Base-by-base conservation (phyloP, 1,140 invertebrate species). In the Agrypnia vestita region DNA sequence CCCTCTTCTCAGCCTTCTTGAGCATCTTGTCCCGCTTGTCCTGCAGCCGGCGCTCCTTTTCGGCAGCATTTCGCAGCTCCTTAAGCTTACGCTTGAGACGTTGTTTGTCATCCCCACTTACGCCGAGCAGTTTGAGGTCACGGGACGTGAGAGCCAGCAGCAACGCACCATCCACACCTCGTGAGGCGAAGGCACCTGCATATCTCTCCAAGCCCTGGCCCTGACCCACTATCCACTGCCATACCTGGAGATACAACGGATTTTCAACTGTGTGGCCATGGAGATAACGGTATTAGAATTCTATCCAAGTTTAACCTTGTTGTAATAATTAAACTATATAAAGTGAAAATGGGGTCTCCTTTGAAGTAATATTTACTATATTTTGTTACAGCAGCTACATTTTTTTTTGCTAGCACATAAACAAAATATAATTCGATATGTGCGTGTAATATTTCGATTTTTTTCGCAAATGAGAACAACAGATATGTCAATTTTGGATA, bases 41-140 rank as follows among this genome's bases (percentile, higher is more conserved):
- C 84, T 89, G 87, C 80, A 93, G 91, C 84, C 94, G 92, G 67
- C 93, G 91, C 85, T 96, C 95, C 83, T 96, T 96, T 80, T 97
- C 96, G 71, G 93, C 93, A 76, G 93, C 93, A 17, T 91, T 87
- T 84, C 94, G 93, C 49, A 97, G 90, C 84, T 97, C 96, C 89
- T 97, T 97, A 56, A 98, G 91, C 85, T 96, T 96, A 56, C 96
- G 93, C 87, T 98, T 98, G 80, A 98, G 90, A 77, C 94, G 91
- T 76, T 92, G 91, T 82, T 97, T 96, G 86, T 97, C 95, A 56
- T 96, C 95, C 7, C 93, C 92, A 61, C 89, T 90, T 43, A 97
- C 92, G 35, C 96, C 96, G 49, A 97, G 90, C 77, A 93, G 91
- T 91, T 98, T 98, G 49, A 98, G 92, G 87, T 97, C 96, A 17